Percentiles rank a stretch among this genome's conserved stretches.
Conservation (phyloP, 2,888 invertebrate species). For the Dorcus hopei region DNA sequence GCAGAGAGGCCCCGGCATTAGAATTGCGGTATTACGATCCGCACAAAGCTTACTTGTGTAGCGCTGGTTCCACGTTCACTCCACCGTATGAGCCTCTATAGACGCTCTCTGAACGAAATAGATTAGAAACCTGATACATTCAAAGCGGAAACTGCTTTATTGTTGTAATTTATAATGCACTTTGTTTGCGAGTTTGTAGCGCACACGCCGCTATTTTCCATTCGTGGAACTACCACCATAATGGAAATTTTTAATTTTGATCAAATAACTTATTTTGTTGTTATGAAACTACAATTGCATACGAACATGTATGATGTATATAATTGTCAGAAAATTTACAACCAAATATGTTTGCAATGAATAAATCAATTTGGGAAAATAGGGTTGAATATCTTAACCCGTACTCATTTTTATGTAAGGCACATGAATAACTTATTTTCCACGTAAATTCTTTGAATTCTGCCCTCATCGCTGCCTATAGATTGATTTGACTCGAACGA, state of each 20-base stretch:
- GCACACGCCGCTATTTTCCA: too few species aligned
- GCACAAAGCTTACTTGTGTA: constrained; percentile 17
- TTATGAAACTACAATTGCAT: neutral
- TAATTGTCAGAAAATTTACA: neutral
- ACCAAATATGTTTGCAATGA: too few species aligned
- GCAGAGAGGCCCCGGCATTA: constrained; percentile 24
- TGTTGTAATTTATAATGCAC: constrained; percentile 2
- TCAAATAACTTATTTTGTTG: neutral
- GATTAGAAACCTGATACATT: constrained; percentile 16
- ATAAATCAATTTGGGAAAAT: too few species aligned
- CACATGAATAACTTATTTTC: too few species aligned
- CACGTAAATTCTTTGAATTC: too few species aligned
- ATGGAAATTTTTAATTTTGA: constrained; percentile 4
- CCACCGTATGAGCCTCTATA: constrained; percentile 6
- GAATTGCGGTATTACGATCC: constrained; percentile 31
- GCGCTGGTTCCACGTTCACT: neutral
- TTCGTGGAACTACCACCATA: neutral
- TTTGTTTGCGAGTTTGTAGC: neutral
- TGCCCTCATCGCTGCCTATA: too few species aligned
- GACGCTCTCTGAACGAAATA: constrained; percentile 8
- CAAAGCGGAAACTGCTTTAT: neutral
- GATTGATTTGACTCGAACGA: too few species aligned
- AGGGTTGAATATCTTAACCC: too few species aligned
- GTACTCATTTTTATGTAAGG: too few species aligned
- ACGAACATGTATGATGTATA: neutral